Evolutionary conservation across 2,888 invertebrate genomes (phyloP).

Genomic region (Glaucopsyche alexis): DNA sequence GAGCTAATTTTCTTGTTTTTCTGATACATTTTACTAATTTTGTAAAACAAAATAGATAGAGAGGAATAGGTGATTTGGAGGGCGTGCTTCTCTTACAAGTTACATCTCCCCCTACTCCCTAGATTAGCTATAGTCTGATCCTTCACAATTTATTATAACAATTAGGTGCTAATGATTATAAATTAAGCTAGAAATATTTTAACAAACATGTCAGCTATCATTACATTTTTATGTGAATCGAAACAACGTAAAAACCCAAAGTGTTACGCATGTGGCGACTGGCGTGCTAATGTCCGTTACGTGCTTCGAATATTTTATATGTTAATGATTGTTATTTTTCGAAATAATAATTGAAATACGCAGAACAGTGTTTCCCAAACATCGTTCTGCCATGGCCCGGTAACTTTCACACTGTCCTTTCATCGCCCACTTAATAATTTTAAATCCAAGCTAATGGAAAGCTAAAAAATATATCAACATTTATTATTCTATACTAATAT

Average conservation of each 20-base stretch:
- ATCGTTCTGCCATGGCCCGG: not conserved
- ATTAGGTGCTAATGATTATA: not conserved
- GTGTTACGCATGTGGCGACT: slow-evolving; percentile 1
- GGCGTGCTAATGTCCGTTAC: not conserved
- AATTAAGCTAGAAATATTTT: not conserved
- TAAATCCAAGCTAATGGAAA: too few species aligned
- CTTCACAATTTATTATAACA: not conserved
- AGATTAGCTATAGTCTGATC: too few species aligned
- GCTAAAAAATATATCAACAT: too few species aligned
- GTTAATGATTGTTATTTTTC: not conserved
- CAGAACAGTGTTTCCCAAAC: not conserved
- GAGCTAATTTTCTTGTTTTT: too few species aligned
- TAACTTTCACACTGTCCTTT: too few species aligned
- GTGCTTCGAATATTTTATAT: not conserved
- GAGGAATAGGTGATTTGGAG: too few species aligned
- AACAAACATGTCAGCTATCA: not conserved
- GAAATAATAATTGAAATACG: not conserved
- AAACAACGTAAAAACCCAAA: slow-evolving; percentile 1
- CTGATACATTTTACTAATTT: too few species aligned
- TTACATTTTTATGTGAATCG: not conserved
- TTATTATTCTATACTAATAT: too few species aligned
- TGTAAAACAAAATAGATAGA: too few species aligned
- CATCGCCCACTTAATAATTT: too few species aligned
- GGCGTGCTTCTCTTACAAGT: too few species aligned
- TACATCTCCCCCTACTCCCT: too few species aligned